Evolutionary conservation across 2,797 vertebrate genomes (phyloP).

Genomic region (Geotrypetes seraphini): DNA sequence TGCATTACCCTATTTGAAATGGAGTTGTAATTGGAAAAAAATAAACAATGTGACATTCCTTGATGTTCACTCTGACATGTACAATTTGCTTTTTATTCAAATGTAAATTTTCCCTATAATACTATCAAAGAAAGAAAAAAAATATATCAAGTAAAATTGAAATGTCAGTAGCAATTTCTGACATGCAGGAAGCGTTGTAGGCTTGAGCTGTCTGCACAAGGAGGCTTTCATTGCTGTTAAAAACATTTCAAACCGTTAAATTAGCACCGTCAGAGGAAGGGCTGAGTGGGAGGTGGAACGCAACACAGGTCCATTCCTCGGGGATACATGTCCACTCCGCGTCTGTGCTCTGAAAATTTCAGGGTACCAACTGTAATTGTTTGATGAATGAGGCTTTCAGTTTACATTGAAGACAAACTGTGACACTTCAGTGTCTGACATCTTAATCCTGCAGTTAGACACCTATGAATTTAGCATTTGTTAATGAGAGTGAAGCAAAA

Average conservation of each 20-base stretch:
- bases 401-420: too few relatives aligned
- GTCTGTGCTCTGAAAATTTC: constrained; percentile 53
- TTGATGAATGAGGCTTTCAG: constrained; percentile 64
- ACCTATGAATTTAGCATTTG: too few relatives aligned
- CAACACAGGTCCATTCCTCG: constrained; percentile 22
- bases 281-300: constrained; percentile 1
- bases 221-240: constrained; percentile 19
- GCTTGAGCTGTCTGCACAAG: constrained; percentile 27
- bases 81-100: constrained; percentile 67
- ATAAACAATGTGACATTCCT: constrained; percentile 50
- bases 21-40: constrained; percentile 57
- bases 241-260: constrained; percentile 26
- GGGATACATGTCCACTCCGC: constrained; percentile 47
- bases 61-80: constrained; percentile 44
- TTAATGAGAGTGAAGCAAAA: too few relatives aligned
- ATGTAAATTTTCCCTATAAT: constrained; percentile 53
- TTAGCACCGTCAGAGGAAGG: constrained; percentile 21
- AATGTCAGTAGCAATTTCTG: constrained; percentile 92
- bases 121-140: constrained; percentile 57
- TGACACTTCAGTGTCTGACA: too few relatives aligned
- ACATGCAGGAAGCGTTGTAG: constrained; percentile 62
- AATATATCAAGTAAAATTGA: constrained; percentile 69
- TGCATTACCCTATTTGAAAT: constrained; percentile 65
- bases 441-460: too few relatives aligned
- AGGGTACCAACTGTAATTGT: constrained; percentile 60